Percentiles rank a stretch among this genome's conserved stretches.
These are phyloP conservation scores for Elmis aenea DNA, from an alignment of 2,888 invertebrate genomes.

Conservation along the genomic window DNA sequence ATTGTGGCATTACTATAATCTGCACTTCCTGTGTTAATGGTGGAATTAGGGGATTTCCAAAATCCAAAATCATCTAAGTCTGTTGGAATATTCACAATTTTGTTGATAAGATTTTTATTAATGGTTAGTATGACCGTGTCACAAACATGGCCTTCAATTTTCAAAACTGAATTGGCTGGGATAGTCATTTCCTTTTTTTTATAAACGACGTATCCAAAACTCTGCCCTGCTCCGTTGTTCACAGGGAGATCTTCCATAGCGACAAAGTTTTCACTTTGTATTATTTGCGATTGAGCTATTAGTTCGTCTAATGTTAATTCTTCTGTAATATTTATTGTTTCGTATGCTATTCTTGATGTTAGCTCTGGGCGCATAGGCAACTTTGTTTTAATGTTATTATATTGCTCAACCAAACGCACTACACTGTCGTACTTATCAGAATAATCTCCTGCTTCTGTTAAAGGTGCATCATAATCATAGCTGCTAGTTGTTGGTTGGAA, in stretches of 20 bases:
- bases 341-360: conserved; percentile 36
- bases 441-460: conserved; percentile 84
- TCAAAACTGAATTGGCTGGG: conserved; percentile 32
- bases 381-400: conserved; percentile 35
- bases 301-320: conserved; percentile 25
- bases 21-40: conserved; percentile 21
- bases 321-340: conserved; percentile 23
- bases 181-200: conserved; percentile 39
- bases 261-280: conserved; percentile 12
- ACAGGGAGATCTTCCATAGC: conserved; percentile 34
- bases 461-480: conserved; percentile 73
- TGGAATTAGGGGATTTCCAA: conserved; percentile 36
- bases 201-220: conserved; percentile 55
- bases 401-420: conserved; percentile 48
- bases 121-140: conserved; percentile 52
- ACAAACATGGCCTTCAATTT: conserved; percentile 44
- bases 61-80: conserved; percentile 44
- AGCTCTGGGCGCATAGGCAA: conserved; percentile 39
- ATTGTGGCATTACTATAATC: conserved; percentile 32
- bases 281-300: conserved; percentile 17
- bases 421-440: conserved; percentile 75
- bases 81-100: conserved; percentile 30
- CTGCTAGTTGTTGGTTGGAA: conserved; percentile 44
- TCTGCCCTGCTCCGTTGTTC: conserved; percentile 60
- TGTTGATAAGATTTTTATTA: conserved; percentile 44